A percentile compares a stretch with the other conserved stretches of the same genome.
Conservation (phyloP, 2,113 vertebrate species). For the Barnardius zonarius region DNA sequence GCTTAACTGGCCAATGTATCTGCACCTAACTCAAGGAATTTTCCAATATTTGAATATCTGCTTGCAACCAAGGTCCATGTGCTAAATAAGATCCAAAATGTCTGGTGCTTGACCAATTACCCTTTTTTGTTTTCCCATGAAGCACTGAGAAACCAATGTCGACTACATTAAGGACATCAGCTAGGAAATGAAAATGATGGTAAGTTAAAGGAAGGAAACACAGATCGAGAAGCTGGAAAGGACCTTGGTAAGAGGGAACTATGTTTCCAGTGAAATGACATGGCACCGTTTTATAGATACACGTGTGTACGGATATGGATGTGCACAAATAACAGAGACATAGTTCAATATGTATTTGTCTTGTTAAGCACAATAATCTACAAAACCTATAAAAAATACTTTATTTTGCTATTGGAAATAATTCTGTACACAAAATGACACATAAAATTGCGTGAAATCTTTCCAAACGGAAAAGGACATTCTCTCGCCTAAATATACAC, state of each 20-base stretch:
- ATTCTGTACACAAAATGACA: neutral
- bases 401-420: neutral
- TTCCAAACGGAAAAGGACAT: neutral
- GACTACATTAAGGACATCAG: neutral
- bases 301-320: neutral
- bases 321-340: neutral
- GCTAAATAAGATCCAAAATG: neutral
- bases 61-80: neutral
- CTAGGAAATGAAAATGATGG: neutral
- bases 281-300: neutral
- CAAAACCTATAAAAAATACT: neutral
- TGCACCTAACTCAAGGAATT: neutral
- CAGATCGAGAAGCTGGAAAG: neutral
- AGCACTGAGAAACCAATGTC: accelerated
- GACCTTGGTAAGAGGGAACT: neutral
- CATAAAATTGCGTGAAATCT: neutral
- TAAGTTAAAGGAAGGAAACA: neutral
- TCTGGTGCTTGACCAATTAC: neutral
- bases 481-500: neutral
- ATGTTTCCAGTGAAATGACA: neutral
- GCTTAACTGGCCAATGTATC: neutral
- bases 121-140: neutral
- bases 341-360: neutral
- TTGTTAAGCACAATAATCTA: neutral
- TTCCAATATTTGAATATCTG: neutral